Percentiles rank a stretch among this genome's conserved stretches.
Evolutionary conservation across 2,888 invertebrate species (phyloP).

Genomic region (Watsonalla cultraria): DNA sequence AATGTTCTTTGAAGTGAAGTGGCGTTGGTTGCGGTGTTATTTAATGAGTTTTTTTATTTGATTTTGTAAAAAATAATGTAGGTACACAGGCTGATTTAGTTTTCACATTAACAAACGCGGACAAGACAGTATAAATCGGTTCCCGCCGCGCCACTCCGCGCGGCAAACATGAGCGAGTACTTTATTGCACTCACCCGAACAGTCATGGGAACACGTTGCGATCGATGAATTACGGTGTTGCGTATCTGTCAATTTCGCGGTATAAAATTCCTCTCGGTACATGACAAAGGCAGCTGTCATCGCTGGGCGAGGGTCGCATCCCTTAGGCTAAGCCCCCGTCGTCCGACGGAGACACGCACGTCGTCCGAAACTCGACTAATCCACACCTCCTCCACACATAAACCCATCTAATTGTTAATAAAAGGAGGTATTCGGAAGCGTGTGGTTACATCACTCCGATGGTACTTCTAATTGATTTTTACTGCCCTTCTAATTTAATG

Average conservation of each 20-base stretch:
- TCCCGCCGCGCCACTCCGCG: conserved; percentile 58
- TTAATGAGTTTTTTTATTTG: not conserved
- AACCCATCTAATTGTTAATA: conserved; percentile 78
- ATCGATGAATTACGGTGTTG: conserved; percentile 58
- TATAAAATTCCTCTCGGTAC: conserved; percentile 67
- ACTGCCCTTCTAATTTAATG: conserved; percentile 63
- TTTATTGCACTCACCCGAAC: conserved; percentile 63
- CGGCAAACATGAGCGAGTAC: conserved; percentile 48
- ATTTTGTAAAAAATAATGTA: conserved; percentile 17
- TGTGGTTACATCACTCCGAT: conserved; percentile 65
- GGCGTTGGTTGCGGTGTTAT: not conserved
- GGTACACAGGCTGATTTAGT: conserved; percentile 53
- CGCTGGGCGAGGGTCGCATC: conserved; percentile 65
- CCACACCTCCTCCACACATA: conserved; percentile 72
- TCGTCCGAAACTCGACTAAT: conserved; percentile 62
- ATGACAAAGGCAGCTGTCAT: conserved; percentile 74
- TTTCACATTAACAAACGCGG: conserved; percentile 71
- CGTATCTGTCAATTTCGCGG: conserved; percentile 70
- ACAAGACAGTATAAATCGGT: conserved; percentile 68
- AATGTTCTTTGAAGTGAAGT: no score
- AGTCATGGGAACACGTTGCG: conserved; percentile 50
- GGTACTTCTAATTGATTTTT: conserved; percentile 71
- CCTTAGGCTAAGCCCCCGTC: conserved; percentile 70
- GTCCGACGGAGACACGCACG: conserved; percentile 65
- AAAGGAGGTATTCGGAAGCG: conserved; percentile 69